Base-by-base conservation (phyloP, 1,140 invertebrate species). In the Portunus trituberculatus region DNA sequence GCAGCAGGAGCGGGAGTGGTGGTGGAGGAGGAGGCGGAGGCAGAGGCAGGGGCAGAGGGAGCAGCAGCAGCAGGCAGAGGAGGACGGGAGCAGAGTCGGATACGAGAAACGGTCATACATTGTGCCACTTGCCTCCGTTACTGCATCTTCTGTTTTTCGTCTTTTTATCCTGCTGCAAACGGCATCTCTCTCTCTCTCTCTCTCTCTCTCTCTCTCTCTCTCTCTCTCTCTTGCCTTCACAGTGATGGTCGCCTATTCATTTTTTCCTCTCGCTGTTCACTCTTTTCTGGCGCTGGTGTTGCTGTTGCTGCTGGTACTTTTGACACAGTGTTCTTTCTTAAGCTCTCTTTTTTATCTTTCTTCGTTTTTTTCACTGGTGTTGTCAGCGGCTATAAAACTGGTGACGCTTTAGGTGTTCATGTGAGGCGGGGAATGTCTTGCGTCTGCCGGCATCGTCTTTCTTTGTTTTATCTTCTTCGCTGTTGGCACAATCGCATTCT, bases 131-230 rank as follows among this genome's bases (percentile, higher is more conserved):
- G 32, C 86, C 45, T 46, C 86, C 86, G 12, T 46, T 88, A 39
- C 86, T 88, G 32, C 86, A 45, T 46, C 86, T 88, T 46, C 86
- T 46, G 32, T 45, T 88, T 46, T n/a, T 88, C 31, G 31, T 88
- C 29, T 88, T 88, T 46, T 88, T 88, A 2, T 88, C 45, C 86
- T 32, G 67, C 67, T n/a, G n/a, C 67, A 76, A n/a, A 76, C 67
- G 67, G 25, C 67, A 76, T 76, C 20, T 76, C 67, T 76, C 67
- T 76, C 12, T 87, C 84, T 87, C 84, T 87, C 84, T 8, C 39
- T 39, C 39, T 39, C 39, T 39, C 39, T 39, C 39, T 39, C 39
- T 39, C 39, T 39, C 20, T 82, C 76, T 82, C 76, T 82, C 76
- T 82, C 76, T 82, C 12, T 87, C 84, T 87, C 84, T 87, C 84